Conservation (phyloP, 2,888 invertebrate species). For the Antitype chi region DNA sequence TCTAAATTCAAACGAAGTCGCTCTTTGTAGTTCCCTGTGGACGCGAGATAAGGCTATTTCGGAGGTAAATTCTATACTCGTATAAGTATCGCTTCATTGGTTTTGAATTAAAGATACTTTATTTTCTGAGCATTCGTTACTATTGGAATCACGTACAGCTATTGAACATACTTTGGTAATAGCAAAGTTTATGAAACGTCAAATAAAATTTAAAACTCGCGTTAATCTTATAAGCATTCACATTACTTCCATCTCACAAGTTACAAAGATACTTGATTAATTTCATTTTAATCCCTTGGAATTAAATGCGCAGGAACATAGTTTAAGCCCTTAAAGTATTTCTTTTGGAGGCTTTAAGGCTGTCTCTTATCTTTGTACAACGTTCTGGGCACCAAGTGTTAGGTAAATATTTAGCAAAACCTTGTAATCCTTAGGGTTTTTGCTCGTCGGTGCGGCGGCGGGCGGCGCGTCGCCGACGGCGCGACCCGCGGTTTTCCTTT, state of each 20-base stretch:
- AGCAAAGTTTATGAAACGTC: slow-evolving; percentile 49
- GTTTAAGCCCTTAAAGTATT: slow-evolving; percentile 66
- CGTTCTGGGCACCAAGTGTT: slow-evolving; percentile 77
- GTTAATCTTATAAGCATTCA: slow-evolving; percentile 55
- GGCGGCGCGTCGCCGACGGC: slow-evolving; percentile 49
- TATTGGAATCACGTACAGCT: slow-evolving; percentile 45
- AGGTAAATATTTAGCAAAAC: slow-evolving; percentile 85
- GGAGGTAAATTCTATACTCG: slow-evolving; percentile 70
- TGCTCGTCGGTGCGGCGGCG: slow-evolving; percentile 69
- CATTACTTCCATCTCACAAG: slow-evolving; percentile 53
- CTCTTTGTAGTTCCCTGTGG: slow-evolving; percentile 73
- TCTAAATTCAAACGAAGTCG: slow-evolving; percentile 75
- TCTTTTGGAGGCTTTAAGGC: slow-evolving; percentile 66
- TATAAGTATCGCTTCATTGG: slow-evolving; percentile 70
- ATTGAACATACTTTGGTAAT: slow-evolving; percentile 36
- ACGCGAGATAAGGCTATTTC: slow-evolving; percentile 75
- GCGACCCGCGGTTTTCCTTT: slow-evolving; percentile 75
- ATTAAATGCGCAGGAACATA: slow-evolving; percentile 45
- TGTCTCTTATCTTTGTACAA: slow-evolving; percentile 66
- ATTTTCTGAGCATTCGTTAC: slow-evolving; percentile 55
- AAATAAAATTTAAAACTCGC: slow-evolving; percentile 53
- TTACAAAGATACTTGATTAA: slow-evolving; percentile 56
- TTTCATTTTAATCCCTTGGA: slow-evolving; percentile 51
- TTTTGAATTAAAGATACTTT: slow-evolving; percentile 69
- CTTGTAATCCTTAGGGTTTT: slow-evolving; percentile 84